A percentile compares a stretch with the other conserved stretches of the same genome.
phyloP scores from a whole-genome alignment of 2,113 vertebrate species.

The Blennius ocellaris region DNA sequence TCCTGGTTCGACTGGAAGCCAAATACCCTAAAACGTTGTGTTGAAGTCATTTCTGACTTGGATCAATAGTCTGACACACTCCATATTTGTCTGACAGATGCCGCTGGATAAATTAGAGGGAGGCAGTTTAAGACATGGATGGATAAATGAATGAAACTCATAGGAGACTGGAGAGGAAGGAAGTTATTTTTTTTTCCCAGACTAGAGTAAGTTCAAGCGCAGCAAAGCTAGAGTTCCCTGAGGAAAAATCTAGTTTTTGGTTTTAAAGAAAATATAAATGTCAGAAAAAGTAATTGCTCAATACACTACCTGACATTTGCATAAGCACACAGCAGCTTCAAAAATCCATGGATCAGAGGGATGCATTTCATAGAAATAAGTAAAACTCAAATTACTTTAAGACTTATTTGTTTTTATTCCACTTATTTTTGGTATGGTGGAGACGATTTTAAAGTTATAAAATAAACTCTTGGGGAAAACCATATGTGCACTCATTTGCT shows the following conservation, averaged over 20 bases:
- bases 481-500: too few species aligned
- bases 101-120: constrained; percentile 44
- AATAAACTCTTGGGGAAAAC: too few species aligned
- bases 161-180: too few species aligned
- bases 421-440: too few species aligned
- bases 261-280: constrained; percentile 28
- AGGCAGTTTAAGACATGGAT: constrained; percentile 29
- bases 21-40: background rate
- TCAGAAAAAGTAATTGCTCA: constrained; percentile 12
- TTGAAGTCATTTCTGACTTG: constrained; percentile 15
- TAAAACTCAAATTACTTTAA: too few species aligned
- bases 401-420: too few species aligned
- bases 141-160: constrained; percentile 29
- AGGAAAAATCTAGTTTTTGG: constrained; percentile 19
- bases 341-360: too few species aligned
- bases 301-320: background rate
- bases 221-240: constrained; percentile 9
- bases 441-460: too few species aligned
- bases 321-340: background rate
- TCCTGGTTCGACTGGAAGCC: constrained; percentile 15
- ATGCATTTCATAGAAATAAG: too few species aligned
- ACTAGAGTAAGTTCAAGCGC: too few species aligned
- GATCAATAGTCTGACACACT: constrained; percentile 44
- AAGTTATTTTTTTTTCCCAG: too few species aligned
- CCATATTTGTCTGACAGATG: constrained; percentile 45